Evolutionary conservation across 2,113 vertebrate genomes (phyloP), one percentile per base, ranked within the genome.

Genomic region (Campylomormyrus numenius): DNA sequence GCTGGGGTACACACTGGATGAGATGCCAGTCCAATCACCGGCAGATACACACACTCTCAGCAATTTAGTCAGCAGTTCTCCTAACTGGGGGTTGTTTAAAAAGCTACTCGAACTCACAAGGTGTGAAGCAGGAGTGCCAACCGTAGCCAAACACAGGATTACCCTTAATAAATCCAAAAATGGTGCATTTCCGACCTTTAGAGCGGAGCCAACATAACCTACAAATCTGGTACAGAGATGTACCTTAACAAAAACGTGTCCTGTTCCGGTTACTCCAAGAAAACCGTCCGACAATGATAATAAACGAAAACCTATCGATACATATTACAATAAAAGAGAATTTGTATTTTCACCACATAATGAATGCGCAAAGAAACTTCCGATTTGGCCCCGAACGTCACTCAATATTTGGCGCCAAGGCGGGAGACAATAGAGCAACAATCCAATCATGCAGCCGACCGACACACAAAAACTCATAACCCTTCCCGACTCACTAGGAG

Each of bases 361-460:
- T 7, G 31, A 77, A 5, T 6, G 9, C 5, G 31, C 46, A 10
- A 7, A 77, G 83, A 8, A 52, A 84, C 24, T 39, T 86, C 87
- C 17, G 19, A 90, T 21, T 19, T 84, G 50, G 21, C 17, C 50
- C 35, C 21, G 77, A 66, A 58, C 2, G 53, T 53, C 10, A 45
- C 70, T 35, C 6, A 50, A 17, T 13, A 58, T 89, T 91, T 88
- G 90, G 90, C 90, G 90, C 90, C 89, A 91, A 91, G 52, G 49
- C 52, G 85, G 62, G 42, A 35, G 83, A 91, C 89, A 87, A 74
- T 13, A 83, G 85, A 35, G 9, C 13, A 15, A 7, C 42, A 35
- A 35, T 6, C 2, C 17, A 49, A 1, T 53, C 9, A 17, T 13
- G 11, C 46, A 50, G 45, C 3, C 0, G 5, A 49, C 2, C 10